Percentiles rank a stretch among this genome's conserved stretches.
These are phyloP conservation scores for Eurystomus gularis DNA, from an alignment of 2,113 vertebrate genomes.

Conservation along the genomic window DNA sequence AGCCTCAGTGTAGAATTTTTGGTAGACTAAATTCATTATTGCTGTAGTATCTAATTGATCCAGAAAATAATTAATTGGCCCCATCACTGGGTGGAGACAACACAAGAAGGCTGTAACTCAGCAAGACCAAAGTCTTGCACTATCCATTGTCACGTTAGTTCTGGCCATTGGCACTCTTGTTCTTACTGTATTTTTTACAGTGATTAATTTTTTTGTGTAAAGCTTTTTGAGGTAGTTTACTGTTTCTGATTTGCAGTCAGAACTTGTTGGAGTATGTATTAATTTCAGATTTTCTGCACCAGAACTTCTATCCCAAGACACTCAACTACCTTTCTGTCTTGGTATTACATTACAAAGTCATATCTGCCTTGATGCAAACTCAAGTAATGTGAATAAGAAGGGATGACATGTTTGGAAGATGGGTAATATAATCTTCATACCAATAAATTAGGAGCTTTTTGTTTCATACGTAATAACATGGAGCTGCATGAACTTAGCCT, in stretches of 20 bases:
- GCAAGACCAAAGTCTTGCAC: background rate
- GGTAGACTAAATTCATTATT: background rate
- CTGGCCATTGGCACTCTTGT: background rate
- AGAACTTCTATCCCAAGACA: background rate
- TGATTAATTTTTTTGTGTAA: background rate
- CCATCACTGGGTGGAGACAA: background rate
- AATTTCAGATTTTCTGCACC: background rate
- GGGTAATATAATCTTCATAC: background rate
- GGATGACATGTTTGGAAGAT: background rate
- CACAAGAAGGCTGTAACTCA: background rate
- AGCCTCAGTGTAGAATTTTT: background rate
- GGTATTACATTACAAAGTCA: background rate
- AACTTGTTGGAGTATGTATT: background rate
- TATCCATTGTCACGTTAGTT: background rate
- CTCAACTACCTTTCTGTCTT: background rate
- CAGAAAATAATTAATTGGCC: background rate
- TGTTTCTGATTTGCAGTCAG: background rate
- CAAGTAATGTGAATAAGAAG: background rate
- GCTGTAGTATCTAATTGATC: background rate
- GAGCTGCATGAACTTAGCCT: background rate
- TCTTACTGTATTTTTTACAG: background rate
- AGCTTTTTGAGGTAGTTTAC: background rate
- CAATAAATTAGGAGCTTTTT: background rate
- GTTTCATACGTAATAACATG: background rate
- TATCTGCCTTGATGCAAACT: background rate